Percentiles rank a stretch among this genome's conserved stretches.
phyloP scores from a whole-genome alignment of 1,140 invertebrate genomes.

The Sycophaga agraensis region DNA sequence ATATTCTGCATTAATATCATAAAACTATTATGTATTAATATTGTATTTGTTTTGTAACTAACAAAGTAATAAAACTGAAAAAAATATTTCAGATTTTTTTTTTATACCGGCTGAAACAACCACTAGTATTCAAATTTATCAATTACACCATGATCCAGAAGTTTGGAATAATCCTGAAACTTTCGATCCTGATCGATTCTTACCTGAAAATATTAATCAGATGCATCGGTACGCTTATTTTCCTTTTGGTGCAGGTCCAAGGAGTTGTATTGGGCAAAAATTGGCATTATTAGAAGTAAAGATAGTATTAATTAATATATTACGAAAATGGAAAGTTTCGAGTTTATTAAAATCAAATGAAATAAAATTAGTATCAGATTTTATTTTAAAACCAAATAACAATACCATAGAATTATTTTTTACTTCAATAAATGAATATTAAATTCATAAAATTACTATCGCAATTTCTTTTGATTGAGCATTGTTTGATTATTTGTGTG shows the following conservation, averaged over 20 bases:
- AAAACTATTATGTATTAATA: too few species aligned
- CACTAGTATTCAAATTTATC: slow-evolving; percentile 50
- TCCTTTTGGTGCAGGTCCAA: slow-evolving; percentile 64
- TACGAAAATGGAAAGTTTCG: slow-evolving; percentile 61
- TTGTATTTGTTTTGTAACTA: too few species aligned
- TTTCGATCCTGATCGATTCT: slow-evolving; percentile 68
- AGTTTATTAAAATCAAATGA: slow-evolving; percentile 43
- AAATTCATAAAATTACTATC: too few species aligned
- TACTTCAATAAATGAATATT: slow-evolving; percentile 28
- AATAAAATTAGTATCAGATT: slow-evolving; percentile 34
- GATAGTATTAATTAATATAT: slow-evolving; percentile 55
- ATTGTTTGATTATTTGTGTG: too few species aligned
- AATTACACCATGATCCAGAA: slow-evolving; percentile 63
- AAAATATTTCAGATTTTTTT: slow-evolving; percentile 27
- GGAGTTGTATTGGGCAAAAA: slow-evolving; percentile 65
- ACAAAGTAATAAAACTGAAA: too few species aligned
- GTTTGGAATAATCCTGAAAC: slow-evolving; percentile 63
- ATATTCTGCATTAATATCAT: neutral
- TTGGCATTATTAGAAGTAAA: slow-evolving; percentile 63
- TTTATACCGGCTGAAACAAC: slow-evolving; percentile 52
- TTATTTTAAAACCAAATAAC: slow-evolving; percentile 40
- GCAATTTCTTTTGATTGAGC: too few species aligned
- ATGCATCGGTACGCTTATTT: slow-evolving; percentile 57
- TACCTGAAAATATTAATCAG: slow-evolving; percentile 51
- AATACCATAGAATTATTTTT: slow-evolving; percentile 32